Conservation (phyloP, 2,113 vertebrate species). For the Origma solitaria region DNA sequence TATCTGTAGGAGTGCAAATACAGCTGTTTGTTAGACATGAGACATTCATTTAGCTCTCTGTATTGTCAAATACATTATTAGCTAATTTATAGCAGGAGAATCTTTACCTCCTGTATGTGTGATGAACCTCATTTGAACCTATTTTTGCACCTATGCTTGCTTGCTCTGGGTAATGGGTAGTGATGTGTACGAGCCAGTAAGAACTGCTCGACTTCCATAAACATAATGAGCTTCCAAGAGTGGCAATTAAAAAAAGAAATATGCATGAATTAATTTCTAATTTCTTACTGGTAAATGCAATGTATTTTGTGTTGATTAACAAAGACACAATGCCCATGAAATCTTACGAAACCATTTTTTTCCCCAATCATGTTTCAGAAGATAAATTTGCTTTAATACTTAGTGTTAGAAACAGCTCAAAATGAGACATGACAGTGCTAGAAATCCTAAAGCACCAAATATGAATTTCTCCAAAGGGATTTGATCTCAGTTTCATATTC, state of each 20-base stretch:
- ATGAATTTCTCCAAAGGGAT: neutral
- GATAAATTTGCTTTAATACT: neutral
- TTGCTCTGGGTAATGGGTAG: neutral
- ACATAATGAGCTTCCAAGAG: neutral
- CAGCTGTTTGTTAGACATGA: constrained; percentile 29
- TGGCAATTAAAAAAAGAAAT: neutral
- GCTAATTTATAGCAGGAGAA: neutral
- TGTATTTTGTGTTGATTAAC: neutral
- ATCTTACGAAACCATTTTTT: neutral
- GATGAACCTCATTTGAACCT: neutral
- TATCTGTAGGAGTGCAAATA: constrained; percentile 15
- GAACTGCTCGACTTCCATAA: neutral
- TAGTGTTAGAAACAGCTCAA: neutral
- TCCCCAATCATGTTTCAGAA: neutral
- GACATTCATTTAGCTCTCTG: neutral
- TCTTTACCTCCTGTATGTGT: neutral
- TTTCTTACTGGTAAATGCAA: neutral
- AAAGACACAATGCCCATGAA: neutral
- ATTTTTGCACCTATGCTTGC: neutral
- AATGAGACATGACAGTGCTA: neutral
- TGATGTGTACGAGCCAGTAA: neutral
- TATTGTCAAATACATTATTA: neutral
- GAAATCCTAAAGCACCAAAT: neutral
- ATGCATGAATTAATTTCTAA: neutral
- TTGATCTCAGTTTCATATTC: neutral